Conservation (phyloP, 2,113 vertebrate species). For the Verasper variegatus region DNA sequence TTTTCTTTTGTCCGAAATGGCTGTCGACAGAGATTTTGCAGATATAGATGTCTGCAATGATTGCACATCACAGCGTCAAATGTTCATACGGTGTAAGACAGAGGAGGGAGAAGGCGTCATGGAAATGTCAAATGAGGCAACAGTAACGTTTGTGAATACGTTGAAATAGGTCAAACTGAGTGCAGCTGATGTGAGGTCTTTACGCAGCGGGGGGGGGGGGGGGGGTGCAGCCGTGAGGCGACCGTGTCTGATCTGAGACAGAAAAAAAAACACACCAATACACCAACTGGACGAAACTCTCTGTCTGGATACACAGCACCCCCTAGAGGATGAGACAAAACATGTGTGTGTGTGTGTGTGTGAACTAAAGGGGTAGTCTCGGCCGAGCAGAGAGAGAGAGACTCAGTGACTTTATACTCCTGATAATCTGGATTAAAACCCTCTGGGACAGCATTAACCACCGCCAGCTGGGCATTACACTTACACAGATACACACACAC, state of each 20-base stretch:
- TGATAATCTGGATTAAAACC: conserved; percentile 83
- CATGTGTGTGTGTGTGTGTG: conserved; percentile 32
- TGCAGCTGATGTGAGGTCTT: conserved; percentile 61
- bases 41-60: conserved; percentile 18
- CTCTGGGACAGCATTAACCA: conserved; percentile 76
- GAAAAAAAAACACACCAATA: background rate
- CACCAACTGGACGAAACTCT: background rate
- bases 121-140: conserved; percentile 56
- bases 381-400: conserved; percentile 55
- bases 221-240: conserved; percentile 43
- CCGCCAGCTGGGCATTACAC: conserved; percentile 62
- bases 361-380: conserved; percentile 19
- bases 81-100: conserved; percentile 22
- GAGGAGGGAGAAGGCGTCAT: conserved; percentile 20
- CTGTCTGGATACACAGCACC: conserved; percentile 75
- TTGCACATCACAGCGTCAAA: conserved; percentile 20
- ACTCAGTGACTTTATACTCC: conserved; percentile 76
- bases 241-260: conserved; percentile 41
- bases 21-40: background rate
- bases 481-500: conserved; percentile 24
- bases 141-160: conserved; percentile 41
- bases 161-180: conserved; percentile 72
- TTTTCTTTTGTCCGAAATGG: conserved; percentile 3
- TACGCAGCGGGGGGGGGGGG: conserved; percentile 42
- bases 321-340: conserved; percentile 66